Evolutionary conservation across 2,797 vertebrate species (phyloP).

Genomic region (Prionace glauca): DNA sequence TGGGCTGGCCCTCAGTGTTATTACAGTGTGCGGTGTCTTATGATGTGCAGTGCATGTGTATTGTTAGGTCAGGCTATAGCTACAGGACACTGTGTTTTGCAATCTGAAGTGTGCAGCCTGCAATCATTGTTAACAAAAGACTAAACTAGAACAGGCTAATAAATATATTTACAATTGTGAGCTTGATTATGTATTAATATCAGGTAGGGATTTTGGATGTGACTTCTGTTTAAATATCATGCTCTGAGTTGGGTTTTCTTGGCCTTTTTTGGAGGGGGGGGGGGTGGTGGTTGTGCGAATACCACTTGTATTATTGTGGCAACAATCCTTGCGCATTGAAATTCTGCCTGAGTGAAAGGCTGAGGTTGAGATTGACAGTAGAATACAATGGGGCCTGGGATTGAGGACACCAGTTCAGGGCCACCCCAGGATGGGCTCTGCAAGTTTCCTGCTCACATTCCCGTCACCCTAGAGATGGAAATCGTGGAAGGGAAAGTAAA

Average conservation of each 20-base stretch:
- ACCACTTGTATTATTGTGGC: slow-evolving; percentile 47
- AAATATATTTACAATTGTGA: not conserved
- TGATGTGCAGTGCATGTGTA: no score
- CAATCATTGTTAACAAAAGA: not conserved
- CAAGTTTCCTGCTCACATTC: slow-evolving; percentile 57
- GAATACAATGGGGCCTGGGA: slow-evolving; percentile 56
- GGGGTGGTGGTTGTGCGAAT: not conserved
- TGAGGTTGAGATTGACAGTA: slow-evolving; percentile 50
- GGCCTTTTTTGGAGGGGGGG: not conserved
- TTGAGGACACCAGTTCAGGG: slow-evolving; percentile 56
- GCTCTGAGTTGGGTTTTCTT: slow-evolving; percentile 42
- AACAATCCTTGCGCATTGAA: slow-evolving; percentile 62
- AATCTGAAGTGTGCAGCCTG: no score
- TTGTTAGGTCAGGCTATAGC: no score
- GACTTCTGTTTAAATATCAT: slow-evolving; percentile 50
- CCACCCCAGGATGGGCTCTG: slow-evolving; percentile 55
- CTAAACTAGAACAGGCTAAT: not conserved
- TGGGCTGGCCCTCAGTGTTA: no score
- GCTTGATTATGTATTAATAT: slow-evolving; percentile 44
- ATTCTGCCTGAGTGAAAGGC: slow-evolving; percentile 60
- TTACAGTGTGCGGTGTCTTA: no score
- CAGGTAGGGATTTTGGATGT: slow-evolving; percentile 40
- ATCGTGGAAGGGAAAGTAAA: slow-evolving; percentile 54
- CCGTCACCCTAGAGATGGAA: slow-evolving; percentile 62
- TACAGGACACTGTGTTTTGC: not conserved